phyloP scores from a whole-genome alignment of 2,888 invertebrate species.

The Drosophila imparisetae region DNA sequence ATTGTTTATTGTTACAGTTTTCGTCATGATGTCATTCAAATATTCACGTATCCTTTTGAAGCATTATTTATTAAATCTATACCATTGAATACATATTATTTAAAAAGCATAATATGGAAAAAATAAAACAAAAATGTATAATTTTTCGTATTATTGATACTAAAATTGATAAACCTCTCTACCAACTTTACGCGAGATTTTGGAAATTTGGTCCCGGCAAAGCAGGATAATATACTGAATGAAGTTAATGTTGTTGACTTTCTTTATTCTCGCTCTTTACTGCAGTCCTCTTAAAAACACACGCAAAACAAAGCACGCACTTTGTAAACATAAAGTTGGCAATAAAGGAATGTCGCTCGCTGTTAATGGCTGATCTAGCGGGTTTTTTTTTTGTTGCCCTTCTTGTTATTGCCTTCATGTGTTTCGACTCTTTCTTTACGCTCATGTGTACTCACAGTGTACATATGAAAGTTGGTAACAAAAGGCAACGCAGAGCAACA shows the following conservation, averaged over 20 bases:
- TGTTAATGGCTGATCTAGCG: conserved; percentile 36
- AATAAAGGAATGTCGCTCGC: conserved; percentile 55
- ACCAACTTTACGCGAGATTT: neutral
- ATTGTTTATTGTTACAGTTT: neutral
- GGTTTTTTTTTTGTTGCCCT: conserved; percentile 8
- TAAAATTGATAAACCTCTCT: neutral
- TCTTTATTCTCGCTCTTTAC: conserved; percentile 12
- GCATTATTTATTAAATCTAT: neutral
- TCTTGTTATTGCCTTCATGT: conserved; percentile 24
- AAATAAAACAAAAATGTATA: too few species aligned
- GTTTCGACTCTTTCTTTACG: conserved; percentile 21
- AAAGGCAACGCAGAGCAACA: conserved; percentile 40
- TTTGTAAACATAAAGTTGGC: conserved; percentile 69
- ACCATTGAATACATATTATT: neutral
- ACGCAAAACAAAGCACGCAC: conserved; percentile 62
- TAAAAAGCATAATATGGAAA: neutral
- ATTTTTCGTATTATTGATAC: neutral
- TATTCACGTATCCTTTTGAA: neutral
- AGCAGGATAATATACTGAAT: neutral
- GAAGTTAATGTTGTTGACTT: conserved; percentile 10
- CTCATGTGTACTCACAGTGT: conserved; percentile 16
- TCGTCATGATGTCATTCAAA: neutral
- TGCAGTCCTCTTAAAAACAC: conserved; percentile 38
- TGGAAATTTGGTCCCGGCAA: neutral
- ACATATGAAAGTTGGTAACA: conserved; percentile 36